Conservation (phyloP, 2,888 invertebrate genomes). For the Drosophila monieri region DNA sequence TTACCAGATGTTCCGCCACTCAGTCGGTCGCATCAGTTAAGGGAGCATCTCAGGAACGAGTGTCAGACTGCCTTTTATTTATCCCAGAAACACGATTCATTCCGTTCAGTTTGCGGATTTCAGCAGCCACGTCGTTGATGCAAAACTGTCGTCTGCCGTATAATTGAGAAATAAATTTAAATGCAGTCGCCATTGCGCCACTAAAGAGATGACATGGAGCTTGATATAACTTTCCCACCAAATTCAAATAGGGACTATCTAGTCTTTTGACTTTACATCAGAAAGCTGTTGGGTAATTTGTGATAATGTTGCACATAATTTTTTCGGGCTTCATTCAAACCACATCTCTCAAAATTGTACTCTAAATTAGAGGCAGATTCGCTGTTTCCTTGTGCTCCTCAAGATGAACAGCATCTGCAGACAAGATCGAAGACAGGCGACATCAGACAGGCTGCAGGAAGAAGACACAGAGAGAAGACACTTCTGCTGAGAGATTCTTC, state of each 20-base stretch:
- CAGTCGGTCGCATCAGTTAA: slow-evolving; percentile 8
- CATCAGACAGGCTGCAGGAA: slow-evolving; percentile 61
- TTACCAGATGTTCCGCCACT: slow-evolving; percentile 79
- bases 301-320: slow-evolving; percentile 23
- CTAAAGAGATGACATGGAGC: not conserved
- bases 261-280: not conserved
- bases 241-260: slow-evolving; percentile 42
- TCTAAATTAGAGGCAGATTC: slow-evolving; percentile 12
- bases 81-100: not conserved
- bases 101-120: slow-evolving; percentile 20
- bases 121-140: slow-evolving; percentile 33
- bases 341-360: not conserved
- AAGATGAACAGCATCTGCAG: slow-evolving; percentile 74
- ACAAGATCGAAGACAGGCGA: slow-evolving; percentile 4
- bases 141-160: slow-evolving; percentile 66
- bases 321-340: slow-evolving; percentile 58
- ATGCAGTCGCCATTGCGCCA: slow-evolving; percentile 37
- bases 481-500: slow-evolving; percentile 21
- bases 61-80: slow-evolving; percentile 28
- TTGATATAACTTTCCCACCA: slow-evolving; percentile 51
- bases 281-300: not conserved
- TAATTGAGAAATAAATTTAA: slow-evolving; percentile 73
- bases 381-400: slow-evolving; percentile 45
- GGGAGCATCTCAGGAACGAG: slow-evolving; percentile 16
- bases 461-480: slow-evolving; percentile 28